These are phyloP conservation scores for Dicycla oo DNA, from an alignment of 2,888 invertebrate species.

Conservation along the genomic window DNA sequence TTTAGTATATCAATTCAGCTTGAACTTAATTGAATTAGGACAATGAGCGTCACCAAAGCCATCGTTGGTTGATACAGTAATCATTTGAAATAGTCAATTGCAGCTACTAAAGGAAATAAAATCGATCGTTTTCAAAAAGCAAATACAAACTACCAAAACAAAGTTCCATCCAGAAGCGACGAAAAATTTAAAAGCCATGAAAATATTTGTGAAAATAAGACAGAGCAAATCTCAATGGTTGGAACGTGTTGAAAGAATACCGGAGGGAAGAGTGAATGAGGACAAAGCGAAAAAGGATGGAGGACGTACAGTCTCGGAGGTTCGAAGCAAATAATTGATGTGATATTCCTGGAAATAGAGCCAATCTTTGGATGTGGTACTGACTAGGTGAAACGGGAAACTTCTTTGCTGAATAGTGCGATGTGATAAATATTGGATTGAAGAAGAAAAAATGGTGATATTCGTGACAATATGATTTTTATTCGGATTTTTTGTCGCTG, in stretches of 20 bases:
- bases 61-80: background rate
- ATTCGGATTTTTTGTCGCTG: background rate
- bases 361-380: constrained; percentile 40
- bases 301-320: constrained; percentile 43
- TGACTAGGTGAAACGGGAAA: constrained; percentile 13
- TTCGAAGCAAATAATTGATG: constrained; percentile 47
- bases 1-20: background rate
- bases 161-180: constrained; percentile 7
- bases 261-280: constrained; percentile 59
- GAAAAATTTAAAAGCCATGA: constrained; percentile 50
- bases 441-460: background rate
- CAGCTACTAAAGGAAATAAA: background rate
- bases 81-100: background rate
- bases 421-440: background rate
- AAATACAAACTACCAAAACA: constrained; percentile 12
- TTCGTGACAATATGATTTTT: background rate
- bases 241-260: constrained; percentile 63
- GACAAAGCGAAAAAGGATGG: constrained; percentile 52
- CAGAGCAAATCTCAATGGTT: constrained; percentile 56
- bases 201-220: constrained; percentile 62
- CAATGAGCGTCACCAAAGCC: background rate
- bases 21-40: background rate
- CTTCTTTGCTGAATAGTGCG: constrained; percentile 7
- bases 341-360: constrained; percentile 33
- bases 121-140: background rate